Evolutionary conservation across 2,888 invertebrate species (phyloP), one percentile per base, ranked within the genome.

Genomic region (Podabrus alpinus): DNA sequence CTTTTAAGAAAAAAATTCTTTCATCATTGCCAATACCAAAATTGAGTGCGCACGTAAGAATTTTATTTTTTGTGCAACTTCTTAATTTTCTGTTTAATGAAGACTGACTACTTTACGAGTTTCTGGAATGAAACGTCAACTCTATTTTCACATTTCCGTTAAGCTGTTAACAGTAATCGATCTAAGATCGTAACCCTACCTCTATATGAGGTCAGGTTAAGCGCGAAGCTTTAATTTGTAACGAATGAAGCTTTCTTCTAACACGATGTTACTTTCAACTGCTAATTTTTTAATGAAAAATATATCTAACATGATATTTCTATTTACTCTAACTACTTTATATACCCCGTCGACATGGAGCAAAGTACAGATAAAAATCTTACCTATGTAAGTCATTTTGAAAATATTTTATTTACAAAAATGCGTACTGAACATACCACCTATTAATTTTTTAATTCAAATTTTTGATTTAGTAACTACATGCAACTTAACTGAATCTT

Each of bases 121-220:
- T 79, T 75, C 74, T 72, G 76, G 79, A 80, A 77, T 78, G 78
- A 77, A 77, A 76, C 77, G 77, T 78, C 78, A 77, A 75, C 75
- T 77, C 67, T 77, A 77, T 74, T 77, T 74, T 77, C 76, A 75
- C 76, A 78, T 80, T 79, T 80, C 76, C 77, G 67, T 77, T 77
- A 79, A 78, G 78, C 76, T 80, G 78, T 80, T 80, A 79, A 77
- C 74, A 75, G 80, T 78, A 78, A 80, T 79, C 79, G 80, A 80
- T 80, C 79, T 72, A 62, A 66, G 77, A 77, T 77, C 74, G 77
- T 77, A 74, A 77, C 72, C 72, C 74, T 77, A 77, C 72, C 73
- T 45, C 45, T 76, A 73, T 73, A 76, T 76, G 76, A 71, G 76
- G 73, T 64, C 73, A 73, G 70, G 73, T 76, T 76, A 76, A 76